A percentile compares a stretch with the other conserved stretches of the same genome.
These are phyloP conservation scores for Ctenosaura bakeri DNA, from an alignment of 2,797 vertebrate species.

Conservation along the genomic window DNA sequence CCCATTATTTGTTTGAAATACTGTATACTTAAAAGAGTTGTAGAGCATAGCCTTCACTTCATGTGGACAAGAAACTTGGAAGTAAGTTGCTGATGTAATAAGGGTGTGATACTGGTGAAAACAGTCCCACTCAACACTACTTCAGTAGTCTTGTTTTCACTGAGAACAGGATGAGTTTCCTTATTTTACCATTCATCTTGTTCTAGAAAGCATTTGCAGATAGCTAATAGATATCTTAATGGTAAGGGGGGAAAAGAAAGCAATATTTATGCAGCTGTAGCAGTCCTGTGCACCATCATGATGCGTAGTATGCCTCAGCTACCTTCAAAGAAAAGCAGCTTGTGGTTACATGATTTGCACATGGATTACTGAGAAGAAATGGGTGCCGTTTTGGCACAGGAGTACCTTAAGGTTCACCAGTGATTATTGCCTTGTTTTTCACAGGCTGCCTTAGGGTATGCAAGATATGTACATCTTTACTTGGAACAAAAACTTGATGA, in stretches of 20 bases:
- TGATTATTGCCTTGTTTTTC: no score
- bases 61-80: background rate
- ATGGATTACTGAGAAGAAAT: no score
- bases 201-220: background rate
- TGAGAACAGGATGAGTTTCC: background rate
- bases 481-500: no score
- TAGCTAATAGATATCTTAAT: background rate
- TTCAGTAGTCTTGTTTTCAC: background rate
- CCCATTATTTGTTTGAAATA: no score
- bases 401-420: no score
- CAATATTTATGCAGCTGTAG: background rate
- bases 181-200: background rate
- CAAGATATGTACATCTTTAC: no score
- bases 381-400: no score
- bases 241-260: background rate
- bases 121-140: background rate
- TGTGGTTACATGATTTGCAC: no score
- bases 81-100: background rate
- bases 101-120: background rate
- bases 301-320: no score
- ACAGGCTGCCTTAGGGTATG: no score
- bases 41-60: background rate
- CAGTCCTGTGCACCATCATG: background rate
- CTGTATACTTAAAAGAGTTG: background rate
- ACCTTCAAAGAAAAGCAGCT: no score